A percentile compares a stretch with the other conserved stretches of the same genome.
phyloP scores from a whole-genome alignment of 2,888 invertebrate genomes.

The Automeris io region DNA sequence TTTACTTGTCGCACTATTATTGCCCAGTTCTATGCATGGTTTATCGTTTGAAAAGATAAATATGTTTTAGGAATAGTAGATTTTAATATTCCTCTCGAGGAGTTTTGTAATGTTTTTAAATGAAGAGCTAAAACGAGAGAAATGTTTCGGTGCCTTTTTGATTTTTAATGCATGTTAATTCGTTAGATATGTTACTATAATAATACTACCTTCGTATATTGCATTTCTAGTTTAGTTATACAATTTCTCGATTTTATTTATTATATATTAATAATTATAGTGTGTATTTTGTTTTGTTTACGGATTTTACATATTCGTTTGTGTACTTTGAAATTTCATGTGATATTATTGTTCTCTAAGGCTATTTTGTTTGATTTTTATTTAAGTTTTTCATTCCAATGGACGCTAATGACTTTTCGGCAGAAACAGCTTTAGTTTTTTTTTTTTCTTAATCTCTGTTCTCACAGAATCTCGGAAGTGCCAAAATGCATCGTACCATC shows the following conservation, averaged over 20 bases:
- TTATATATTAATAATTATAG: slow-evolving; percentile 63
- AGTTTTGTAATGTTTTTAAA: slow-evolving; percentile 19
- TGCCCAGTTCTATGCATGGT: slow-evolving; percentile 59
- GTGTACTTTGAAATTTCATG: slow-evolving; percentile 70
- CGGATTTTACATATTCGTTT: slow-evolving; percentile 58
- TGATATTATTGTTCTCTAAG: slow-evolving; percentile 70
- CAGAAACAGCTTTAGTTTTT: slow-evolving; percentile 10
- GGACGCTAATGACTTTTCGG: slow-evolving; percentile 12
- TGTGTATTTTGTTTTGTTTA: slow-evolving; percentile 59
- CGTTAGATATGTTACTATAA: slow-evolving; percentile 53
- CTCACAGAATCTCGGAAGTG: slow-evolving; percentile 63
- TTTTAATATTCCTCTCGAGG: slow-evolving; percentile 21
- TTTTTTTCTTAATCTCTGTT: slow-evolving; percentile 22
- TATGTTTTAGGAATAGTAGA: slow-evolving; percentile 52
- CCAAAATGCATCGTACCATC: slow-evolving; percentile 60
- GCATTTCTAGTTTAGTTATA: slow-evolving; percentile 74
- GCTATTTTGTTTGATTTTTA: slow-evolving; percentile 50
- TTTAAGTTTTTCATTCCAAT: slow-evolving; percentile 16
- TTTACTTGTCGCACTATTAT: slow-evolving; percentile 32
- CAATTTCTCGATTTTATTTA: slow-evolving; percentile 69
- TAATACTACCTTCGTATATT: slow-evolving; percentile 63
- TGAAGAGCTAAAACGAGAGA: slow-evolving; percentile 26
- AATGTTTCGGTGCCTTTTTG: slow-evolving; percentile 56
- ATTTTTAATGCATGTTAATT: slow-evolving; percentile 60
- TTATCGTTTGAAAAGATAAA: slow-evolving; percentile 62